Percentiles rank a stretch among this genome's conserved stretches.
Conservation (phyloP, 2,113 vertebrate species). For the Hydrolagus affinis region DNA sequence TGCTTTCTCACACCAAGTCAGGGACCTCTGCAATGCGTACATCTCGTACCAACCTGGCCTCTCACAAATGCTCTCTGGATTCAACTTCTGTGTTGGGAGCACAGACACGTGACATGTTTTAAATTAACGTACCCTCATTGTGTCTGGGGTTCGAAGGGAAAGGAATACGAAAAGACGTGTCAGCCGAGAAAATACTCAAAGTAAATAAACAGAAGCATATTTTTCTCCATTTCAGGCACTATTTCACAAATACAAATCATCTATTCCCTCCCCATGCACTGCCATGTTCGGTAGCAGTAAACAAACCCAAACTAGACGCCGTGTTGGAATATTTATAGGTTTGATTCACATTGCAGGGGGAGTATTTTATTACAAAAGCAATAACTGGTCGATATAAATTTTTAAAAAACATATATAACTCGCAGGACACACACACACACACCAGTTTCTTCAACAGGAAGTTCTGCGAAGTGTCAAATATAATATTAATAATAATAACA, state of each 20-base stretch:
- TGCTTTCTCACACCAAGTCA: too few relatives aligned
- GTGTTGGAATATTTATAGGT: not conserved
- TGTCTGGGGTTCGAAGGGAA: not conserved
- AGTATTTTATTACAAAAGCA: not conserved
- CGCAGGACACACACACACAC: not conserved
- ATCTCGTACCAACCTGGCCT: too few relatives aligned
- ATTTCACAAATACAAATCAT: too few relatives aligned
- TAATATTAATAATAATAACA: too few relatives aligned
- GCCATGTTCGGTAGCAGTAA: not conserved
- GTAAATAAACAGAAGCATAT: not conserved
- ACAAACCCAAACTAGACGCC: not conserved
- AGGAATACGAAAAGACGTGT: not conserved
- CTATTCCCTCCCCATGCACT: not conserved
- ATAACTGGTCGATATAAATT: not conserved
- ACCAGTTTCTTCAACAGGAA: not conserved
- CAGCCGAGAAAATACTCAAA: not conserved
- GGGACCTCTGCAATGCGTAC: too few relatives aligned
- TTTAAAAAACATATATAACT: too few relatives aligned
- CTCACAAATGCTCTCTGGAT: too few relatives aligned
- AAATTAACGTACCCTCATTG: not conserved
- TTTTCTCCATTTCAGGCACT: not conserved
- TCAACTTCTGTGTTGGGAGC: too few relatives aligned
- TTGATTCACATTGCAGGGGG: not conserved
- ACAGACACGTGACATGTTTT: too few relatives aligned
- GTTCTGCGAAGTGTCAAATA: not conserved